These are phyloP conservation scores for Stratiomys singularior DNA, from an alignment of 2,888 invertebrate species.

Conservation along the genomic window DNA sequence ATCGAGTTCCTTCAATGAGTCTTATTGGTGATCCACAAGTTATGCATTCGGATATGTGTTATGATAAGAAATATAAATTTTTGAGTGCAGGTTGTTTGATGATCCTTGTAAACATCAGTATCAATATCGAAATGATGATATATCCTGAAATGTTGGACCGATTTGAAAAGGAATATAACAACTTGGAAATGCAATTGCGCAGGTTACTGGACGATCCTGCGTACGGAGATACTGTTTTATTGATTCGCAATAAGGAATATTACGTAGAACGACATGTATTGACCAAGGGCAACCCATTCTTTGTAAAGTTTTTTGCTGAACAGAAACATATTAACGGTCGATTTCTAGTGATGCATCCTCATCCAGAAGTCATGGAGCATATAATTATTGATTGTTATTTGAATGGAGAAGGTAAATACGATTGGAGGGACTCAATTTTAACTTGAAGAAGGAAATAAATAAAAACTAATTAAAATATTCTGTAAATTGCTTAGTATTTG, in stretches of 20 bases:
- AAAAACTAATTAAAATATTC: too few relatives aligned
- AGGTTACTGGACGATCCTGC: neutral
- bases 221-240: slow-evolving; percentile 1
- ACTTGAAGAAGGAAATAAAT: too few relatives aligned
- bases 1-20: neutral
- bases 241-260: neutral
- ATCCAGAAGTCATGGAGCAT: slow-evolving; percentile 20
- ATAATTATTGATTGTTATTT: slow-evolving; percentile 34
- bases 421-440: neutral
- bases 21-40: slow-evolving; percentile 28
- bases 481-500: too few relatives aligned
- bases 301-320: neutral
- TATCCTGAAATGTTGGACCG: slow-evolving; percentile 34
- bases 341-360: neutral
- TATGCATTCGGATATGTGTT: slow-evolving; percentile 9
- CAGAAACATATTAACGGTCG: neutral
- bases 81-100: neutral
- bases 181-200: neutral
- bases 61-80: slow-evolving; percentile 3
- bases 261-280: slow-evolving; percentile 8
- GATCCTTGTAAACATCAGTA: slow-evolving; percentile 1
- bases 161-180: neutral
- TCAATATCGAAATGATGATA: slow-evolving; percentile 27
- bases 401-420: slow-evolving; percentile 16
- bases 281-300: slow-evolving; percentile 26